phyloP scores from a whole-genome alignment of 2,888 invertebrate genomes.

The Trichogramma dendrolimi region DNA sequence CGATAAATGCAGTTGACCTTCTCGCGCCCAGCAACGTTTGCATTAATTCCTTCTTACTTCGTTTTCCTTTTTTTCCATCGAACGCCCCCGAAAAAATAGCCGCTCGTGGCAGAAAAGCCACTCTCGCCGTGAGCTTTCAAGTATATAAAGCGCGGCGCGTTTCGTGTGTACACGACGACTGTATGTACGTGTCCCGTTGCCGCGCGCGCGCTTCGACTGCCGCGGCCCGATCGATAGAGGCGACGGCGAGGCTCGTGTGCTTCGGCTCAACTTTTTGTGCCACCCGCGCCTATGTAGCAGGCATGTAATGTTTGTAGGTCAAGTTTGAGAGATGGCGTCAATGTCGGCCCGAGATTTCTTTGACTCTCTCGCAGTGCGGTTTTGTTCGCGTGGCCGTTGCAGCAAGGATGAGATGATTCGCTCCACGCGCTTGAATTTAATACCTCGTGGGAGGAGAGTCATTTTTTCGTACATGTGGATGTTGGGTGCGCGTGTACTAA shows the following conservation, averaged over 20 bases:
- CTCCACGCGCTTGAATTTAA: not conserved
- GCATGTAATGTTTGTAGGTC: slow-evolving; percentile 24
- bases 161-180: not conserved
- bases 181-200: too few species aligned
- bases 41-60: not conserved
- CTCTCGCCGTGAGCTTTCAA: not conserved
- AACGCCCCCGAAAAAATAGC: slow-evolving; percentile 12
- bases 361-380: not conserved
- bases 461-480: too few species aligned
- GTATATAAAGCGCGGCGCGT: not conserved
- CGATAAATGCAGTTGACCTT: too few species aligned
- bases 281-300: not conserved
- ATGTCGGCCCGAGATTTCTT: slow-evolving; percentile 8
- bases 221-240: slow-evolving; percentile 19
- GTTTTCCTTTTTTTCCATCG: slow-evolving; percentile 17
- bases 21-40: too few species aligned
- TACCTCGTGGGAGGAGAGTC: too few species aligned
- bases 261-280: not conserved
- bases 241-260: slow-evolving; percentile 1
- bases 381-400: not conserved
- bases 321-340: slow-evolving; percentile 28
- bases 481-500: too few species aligned
- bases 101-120: not conserved
- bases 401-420: not conserved
- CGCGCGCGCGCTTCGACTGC: too few species aligned